Conservation (phyloP, 2,797 vertebrate genomes). For the Darevskia nairensis region DNA sequence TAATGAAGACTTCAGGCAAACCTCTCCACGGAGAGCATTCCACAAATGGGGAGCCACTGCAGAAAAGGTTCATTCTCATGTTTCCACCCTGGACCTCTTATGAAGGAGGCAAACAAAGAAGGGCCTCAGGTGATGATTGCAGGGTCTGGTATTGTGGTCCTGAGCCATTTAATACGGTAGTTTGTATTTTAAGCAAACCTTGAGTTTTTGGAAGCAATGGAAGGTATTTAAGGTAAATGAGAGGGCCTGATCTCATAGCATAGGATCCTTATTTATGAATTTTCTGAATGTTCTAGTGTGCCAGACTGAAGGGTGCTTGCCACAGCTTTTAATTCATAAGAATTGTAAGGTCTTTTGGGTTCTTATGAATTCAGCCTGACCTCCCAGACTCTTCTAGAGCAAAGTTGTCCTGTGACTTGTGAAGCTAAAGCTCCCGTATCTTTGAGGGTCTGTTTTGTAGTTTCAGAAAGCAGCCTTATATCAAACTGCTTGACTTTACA, state of each 20-base stretch:
- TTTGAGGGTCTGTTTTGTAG: not conserved
- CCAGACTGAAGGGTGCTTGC: not conserved
- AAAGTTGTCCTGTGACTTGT: not conserved
- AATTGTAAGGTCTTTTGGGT: no score
- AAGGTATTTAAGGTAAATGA: not conserved
- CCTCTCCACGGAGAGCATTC: no score
- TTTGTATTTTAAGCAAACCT: not conserved
- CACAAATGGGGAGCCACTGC: no score
- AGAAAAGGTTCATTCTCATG: no score
- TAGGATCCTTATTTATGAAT: not conserved
- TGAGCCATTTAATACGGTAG: not conserved
- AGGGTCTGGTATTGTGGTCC: no score
- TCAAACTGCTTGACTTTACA: constrained; percentile 67
- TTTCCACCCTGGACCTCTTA: no score
- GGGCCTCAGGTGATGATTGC: no score
- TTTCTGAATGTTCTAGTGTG: not conserved
- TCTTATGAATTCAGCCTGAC: not conserved
- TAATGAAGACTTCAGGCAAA: no score
- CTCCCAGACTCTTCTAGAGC: no score
- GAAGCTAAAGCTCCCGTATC: no score
- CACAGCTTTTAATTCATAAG: no score
- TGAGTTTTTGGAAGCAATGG: not conserved
- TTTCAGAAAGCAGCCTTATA: not conserved
- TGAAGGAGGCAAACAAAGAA: no score
- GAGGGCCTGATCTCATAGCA: not conserved